Evolutionary conservation across 2,888 invertebrate genomes (phyloP), one percentile per base, ranked within the genome.

Genomic region (Eumacrocentrus americanus): DNA sequence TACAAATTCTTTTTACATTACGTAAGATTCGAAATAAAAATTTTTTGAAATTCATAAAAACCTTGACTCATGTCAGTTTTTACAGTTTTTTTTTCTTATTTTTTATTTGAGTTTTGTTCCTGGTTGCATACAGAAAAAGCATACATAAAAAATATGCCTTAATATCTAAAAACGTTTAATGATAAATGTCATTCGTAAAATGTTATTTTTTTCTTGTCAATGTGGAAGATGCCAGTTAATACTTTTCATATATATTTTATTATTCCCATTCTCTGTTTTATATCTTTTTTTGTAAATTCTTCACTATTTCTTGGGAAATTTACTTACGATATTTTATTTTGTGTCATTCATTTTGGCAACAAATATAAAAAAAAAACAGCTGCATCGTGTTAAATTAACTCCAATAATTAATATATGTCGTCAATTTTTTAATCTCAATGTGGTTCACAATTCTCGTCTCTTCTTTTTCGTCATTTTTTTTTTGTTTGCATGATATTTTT

Each of bases 111-210:
- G 42, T 67, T 71, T 70, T 76, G 67, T 71, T 70, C 70, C 71
- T 76, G 68, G 70, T 76, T 74, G 78, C 75, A 72, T 81, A 81
- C 81, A 81, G 79, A 77, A 80, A 80, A 79, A 81, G 79, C 80
- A 79, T 80, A 80, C 79, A 79, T 80, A 79, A 79, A 78, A 81
- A 80, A 80, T 80, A 81, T 79, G 76, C 79, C 77, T 79, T 78
- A 78, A 73, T 68, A 73, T 60, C 77, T 72, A 72, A 65, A 70
- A 71, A 71, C 67, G 63, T 68, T 38, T 70, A 57, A 70, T 62
- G 59, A 67, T 66, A 66, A 70, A 73, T 59, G 37, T 58, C 61
- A 50, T 56, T 65, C n/a, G n/a, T n/a, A n/a, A n/a, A n/a, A n/a
- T n/a, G n/a, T n/a, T n/a, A n/a, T n/a, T n/a, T n/a, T n/a, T 44